Base-by-base conservation (phyloP, 2,888 invertebrate genomes). In the Lycocerus yunnanus region DNA sequence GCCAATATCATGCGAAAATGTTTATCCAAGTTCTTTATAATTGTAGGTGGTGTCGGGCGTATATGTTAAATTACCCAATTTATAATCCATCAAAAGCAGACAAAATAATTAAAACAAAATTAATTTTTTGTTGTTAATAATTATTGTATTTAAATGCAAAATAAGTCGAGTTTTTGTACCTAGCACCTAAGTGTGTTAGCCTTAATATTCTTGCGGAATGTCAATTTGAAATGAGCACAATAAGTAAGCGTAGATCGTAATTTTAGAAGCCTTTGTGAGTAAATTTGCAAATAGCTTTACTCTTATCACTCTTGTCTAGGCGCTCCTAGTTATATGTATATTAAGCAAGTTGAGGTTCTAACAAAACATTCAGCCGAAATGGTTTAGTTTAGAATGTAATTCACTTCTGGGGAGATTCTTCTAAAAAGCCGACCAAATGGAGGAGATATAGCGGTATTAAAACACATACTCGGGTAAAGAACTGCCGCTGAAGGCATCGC, bases 281-380 rank as follows among this genome's bases (percentile, higher is more conserved):
- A 72, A 71, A 75, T 75, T 72, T 72, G 71, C 74, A 65, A 71
- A 73, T 73, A 69, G 69, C 73, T 73, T 73, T 73, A 66, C 74
- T 68, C 68, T 73, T 69, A 68, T 73, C 75, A 63, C 61, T 63
- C 66, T 18, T 16, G 72, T 72, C 72, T 71, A 71, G 63, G 71
- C 71, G 61, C 71, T 74, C 71, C 74, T 70, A 74, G 75, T 63
- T 71, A 74, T 74, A 74, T 43, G 71, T 71, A 68, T 71, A 61
- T 61, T 13, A 16, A 61, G 18, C 61, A 61, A 18, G 15, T 20
- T 13, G 61, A 16, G 18, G 67, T 71, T 43, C 61, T 75, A 71
- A 75, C 75, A 75, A 75, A 75, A 75, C 75, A 75, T 71, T 16
- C 69, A 63, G 20, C 61, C 24, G 24, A 69, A 72, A 75, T 75